Conservation (phyloP, 2,113 vertebrate genomes). For the Pseudopodoces humilis region DNA sequence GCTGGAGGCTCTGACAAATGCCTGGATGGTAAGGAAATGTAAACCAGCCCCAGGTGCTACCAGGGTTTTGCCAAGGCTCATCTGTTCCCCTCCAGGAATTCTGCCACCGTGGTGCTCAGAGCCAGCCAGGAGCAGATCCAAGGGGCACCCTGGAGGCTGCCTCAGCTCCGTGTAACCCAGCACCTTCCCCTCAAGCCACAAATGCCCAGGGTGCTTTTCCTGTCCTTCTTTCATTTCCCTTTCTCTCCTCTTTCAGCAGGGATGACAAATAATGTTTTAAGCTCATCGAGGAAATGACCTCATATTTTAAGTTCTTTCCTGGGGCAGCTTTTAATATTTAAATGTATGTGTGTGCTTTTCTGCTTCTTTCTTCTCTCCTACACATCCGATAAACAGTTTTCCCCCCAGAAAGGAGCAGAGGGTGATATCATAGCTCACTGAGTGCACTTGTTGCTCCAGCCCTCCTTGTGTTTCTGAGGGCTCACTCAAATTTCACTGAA, state of each 20-base stretch:
- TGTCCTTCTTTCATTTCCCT: neutral
- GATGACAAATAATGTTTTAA: constrained; percentile 56
- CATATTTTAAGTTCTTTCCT: constrained; percentile 57
- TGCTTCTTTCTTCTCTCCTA: neutral
- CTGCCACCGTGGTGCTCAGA: neutral
- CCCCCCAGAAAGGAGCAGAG: neutral
- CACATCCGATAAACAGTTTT: constrained; percentile 20
- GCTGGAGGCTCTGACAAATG: neutral
- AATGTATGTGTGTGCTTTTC: neutral
- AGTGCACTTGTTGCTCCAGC: constrained; percentile 45
- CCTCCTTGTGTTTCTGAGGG: neutral
- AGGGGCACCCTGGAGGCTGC: neutral
- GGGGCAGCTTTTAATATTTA: constrained; percentile 36
- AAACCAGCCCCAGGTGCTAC: neutral
- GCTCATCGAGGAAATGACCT: constrained; percentile 60
- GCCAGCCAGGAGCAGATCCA: neutral
- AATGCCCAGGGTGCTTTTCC: neutral
- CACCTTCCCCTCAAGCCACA: neutral
- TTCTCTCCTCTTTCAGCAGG: neutral
- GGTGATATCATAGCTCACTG: constrained; percentile 46
- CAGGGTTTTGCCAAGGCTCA: neutral
- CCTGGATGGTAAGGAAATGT: neutral
- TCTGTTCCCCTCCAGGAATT: neutral
- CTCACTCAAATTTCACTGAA: constrained; percentile 33
- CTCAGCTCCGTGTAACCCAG: neutral